phyloP scores from a whole-genome alignment of 2,888 invertebrate species.

The Tetragonisca angustula region DNA sequence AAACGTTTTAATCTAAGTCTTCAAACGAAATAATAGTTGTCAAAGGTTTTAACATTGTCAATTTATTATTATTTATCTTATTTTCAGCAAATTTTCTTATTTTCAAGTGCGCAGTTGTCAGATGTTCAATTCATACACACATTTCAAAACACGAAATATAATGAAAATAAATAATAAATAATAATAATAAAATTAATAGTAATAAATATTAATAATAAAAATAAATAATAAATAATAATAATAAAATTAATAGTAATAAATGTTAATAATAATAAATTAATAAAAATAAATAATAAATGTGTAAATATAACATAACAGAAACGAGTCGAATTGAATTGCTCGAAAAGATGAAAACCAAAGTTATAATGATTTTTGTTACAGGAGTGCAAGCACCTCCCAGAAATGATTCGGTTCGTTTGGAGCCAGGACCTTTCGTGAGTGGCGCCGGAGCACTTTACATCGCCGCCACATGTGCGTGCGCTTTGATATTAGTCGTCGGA shows the following conservation, averaged over 20 bases:
- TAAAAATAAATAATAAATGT: not conserved
- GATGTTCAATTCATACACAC: accelerated
- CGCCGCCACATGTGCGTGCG: constrained; percentile 93
- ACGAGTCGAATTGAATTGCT: not conserved
- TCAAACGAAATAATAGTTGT: not conserved
- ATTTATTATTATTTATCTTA: not conserved
- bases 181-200: too few relatives aligned
- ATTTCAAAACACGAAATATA: not conserved
- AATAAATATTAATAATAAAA: too few relatives aligned
- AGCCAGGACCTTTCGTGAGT: constrained; percentile 88
- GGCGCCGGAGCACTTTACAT: constrained; percentile 90
- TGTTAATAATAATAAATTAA: too few relatives aligned
- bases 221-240: too few relatives aligned
- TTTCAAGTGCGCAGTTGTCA: not conserved
- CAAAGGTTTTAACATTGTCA: not conserved
- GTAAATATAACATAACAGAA: not conserved
- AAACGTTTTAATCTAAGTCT: not conserved
- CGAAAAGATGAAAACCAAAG: not conserved
- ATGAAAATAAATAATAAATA: too few relatives aligned
- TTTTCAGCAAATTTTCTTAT: not conserved
- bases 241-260: too few relatives aligned
- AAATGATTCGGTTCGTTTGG: constrained; percentile 90
- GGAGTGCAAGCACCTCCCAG: constrained; percentile 86
- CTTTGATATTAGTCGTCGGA: constrained; percentile 88
- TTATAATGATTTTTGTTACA: constrained; percentile 67